A percentile compares a stretch with the other conserved stretches of the same genome.
Conservation (phyloP, 1,140 invertebrate species). For the Arion vulgaris region DNA sequence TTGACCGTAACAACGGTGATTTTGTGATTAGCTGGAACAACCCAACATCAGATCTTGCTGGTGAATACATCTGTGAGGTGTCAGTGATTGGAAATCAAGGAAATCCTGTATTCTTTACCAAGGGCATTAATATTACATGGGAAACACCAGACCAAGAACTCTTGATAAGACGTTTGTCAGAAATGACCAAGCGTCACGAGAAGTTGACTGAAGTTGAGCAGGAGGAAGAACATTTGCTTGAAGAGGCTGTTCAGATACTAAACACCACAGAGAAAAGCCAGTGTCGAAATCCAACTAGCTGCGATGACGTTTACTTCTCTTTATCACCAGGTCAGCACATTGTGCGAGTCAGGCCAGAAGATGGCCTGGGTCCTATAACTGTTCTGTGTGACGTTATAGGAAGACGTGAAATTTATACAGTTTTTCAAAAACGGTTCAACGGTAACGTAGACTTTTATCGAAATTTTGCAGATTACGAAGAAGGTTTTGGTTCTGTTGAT, state of each 20-base stretch:
- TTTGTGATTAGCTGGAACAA: not conserved
- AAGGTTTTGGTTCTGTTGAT: constrained; percentile 37
- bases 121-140: not conserved
- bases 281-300: not conserved
- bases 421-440: constrained; percentile 79
- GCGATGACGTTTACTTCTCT: not conserved
- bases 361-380: constrained; percentile 4
- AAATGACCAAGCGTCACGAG: not conserved
- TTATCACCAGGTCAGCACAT: constrained; percentile 2
- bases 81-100: not conserved
- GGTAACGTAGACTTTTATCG: constrained; percentile 38
- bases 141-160: not conserved
- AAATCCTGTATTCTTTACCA: not conserved
- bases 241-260: not conserved
- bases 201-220: not conserved
- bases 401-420: constrained; percentile 44
- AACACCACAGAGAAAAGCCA: not conserved
- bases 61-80: not conserved
- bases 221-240: not conserved
- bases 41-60: not conserved
- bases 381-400: constrained; percentile 13
- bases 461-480: constrained; percentile 33
- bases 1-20: not conserved
- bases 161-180: not conserved
- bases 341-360: not conserved